phyloP scores from a whole-genome alignment of 2,888 invertebrate genomes.

The Hipparchia semele region DNA sequence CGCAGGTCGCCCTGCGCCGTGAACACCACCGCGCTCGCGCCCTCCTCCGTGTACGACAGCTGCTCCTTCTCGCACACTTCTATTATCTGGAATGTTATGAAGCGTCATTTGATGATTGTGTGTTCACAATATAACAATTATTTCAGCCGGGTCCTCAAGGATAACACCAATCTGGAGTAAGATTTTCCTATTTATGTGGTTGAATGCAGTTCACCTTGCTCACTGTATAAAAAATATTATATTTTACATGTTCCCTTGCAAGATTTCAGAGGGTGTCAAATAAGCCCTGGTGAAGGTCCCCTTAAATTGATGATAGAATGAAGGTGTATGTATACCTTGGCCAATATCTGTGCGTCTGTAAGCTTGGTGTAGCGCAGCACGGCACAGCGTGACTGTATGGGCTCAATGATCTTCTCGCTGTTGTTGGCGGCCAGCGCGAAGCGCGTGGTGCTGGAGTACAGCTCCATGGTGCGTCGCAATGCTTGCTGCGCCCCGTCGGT shows the following conservation, averaged over 20 bases:
- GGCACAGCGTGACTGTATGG: conserved; percentile 99
- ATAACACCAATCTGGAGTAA: too few species aligned
- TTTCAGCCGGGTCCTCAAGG: too few species aligned
- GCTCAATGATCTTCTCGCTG: conserved; percentile 99
- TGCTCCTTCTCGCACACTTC: conserved; percentile 73
- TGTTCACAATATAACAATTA: too few species aligned
- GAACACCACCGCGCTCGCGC: conserved; percentile 97
- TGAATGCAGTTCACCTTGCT: too few species aligned
- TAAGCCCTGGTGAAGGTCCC: too few species aligned
- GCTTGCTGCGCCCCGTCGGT: conserved; percentile 99
- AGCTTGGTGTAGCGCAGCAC: conserved; percentile 96
- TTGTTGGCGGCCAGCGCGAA: conserved; percentile 99
- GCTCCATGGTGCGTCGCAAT: conserved; percentile 98
- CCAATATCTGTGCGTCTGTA: conserved; percentile 94
- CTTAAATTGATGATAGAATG: background rate
- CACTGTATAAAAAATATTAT: too few species aligned
- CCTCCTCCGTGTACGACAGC: conserved; percentile 94
- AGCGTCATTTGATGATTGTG: background rate
- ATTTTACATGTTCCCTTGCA: too few species aligned
- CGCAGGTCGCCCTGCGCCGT: conserved; percentile 99
- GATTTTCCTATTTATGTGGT: too few species aligned
- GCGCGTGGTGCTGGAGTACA: conserved; percentile 97
- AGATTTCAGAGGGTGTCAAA: too few species aligned
- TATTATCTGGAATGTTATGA: conserved; percentile 55
- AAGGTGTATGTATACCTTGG: conserved; percentile 79